Conservation (phyloP, 2,113 vertebrate species). For the Oreotrochilus melanogaster region DNA sequence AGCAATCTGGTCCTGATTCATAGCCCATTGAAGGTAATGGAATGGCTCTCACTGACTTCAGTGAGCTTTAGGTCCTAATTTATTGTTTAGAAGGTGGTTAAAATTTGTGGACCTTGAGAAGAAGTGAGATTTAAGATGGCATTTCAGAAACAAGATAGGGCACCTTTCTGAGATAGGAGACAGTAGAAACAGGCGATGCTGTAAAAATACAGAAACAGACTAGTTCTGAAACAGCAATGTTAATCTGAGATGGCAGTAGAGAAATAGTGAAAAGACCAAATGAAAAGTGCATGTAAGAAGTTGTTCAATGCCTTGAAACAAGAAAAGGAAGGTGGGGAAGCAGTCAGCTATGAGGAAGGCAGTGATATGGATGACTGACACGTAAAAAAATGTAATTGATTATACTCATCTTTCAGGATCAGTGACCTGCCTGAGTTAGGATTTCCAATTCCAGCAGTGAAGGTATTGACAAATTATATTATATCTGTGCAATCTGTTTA, state of each 20-base stretch:
- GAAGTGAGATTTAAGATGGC: background rate
- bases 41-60: background rate
- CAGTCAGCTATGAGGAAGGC: background rate
- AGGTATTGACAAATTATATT: slow-evolving; percentile 45
- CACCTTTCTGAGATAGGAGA: background rate
- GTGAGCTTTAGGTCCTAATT: background rate
- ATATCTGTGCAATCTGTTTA: slow-evolving; percentile 24
- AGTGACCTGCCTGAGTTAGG: slow-evolving; percentile 36
- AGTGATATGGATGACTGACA: background rate
- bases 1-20: background rate
- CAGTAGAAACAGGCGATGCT: background rate
- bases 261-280: background rate
- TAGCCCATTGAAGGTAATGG: background rate
- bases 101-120: slow-evolving; percentile 10
- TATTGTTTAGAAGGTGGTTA: background rate
- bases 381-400: slow-evolving; percentile 34
- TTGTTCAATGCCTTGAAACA: slow-evolving; percentile 25
- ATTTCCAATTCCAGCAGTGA: slow-evolving; percentile 40
- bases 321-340: background rate
- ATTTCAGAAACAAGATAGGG: background rate
- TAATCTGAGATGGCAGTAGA: background rate
- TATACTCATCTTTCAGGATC: slow-evolving; percentile 41
- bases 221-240: background rate
- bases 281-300: background rate
- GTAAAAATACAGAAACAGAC: background rate